phyloP scores from a whole-genome alignment of 2,113 vertebrate species.

The Dicrurus megarhynchus region DNA sequence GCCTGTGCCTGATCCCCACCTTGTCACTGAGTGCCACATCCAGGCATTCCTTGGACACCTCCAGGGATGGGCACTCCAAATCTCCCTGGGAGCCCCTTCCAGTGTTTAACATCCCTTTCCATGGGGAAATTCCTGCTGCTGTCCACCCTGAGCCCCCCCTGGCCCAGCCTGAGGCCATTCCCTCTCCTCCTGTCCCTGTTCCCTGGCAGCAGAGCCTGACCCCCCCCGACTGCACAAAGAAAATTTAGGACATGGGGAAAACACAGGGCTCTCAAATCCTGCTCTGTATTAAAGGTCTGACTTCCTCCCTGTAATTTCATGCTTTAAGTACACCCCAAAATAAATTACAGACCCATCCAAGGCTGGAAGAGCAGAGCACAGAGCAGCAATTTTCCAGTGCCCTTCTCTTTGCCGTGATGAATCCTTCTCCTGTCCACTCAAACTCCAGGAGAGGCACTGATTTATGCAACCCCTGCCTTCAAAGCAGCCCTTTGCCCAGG shows the following conservation, averaged over 20 bases:
- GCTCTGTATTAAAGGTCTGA: not conserved
- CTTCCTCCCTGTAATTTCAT: not conserved
- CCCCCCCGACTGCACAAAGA: rapidly evolving
- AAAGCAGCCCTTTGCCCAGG: not conserved
- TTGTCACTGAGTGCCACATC: not conserved
- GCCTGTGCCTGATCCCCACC: rapidly evolving
- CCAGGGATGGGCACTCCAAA: not conserved
- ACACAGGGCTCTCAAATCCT: not conserved
- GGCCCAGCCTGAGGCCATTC: not conserved
- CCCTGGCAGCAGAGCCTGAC: not conserved
- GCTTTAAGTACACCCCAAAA: not conserved
- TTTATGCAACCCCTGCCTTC: not conserved
- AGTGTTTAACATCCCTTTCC: not conserved
- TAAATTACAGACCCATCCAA: not conserved
- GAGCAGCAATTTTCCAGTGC: not conserved
- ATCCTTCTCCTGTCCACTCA: not conserved
- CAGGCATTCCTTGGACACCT: not conserved
- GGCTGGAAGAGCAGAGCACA: not conserved
- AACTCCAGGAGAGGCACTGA: not conserved
- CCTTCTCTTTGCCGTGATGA: not conserved
- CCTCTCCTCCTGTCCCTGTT: not conserved
- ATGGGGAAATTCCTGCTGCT: rapidly evolving
- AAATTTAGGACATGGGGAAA: not conserved
- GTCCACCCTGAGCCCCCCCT: not conserved
- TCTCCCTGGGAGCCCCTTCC: not conserved